Conservation (phyloP, 2,888 invertebrate genomes). For the Euphydryas editha region DNA sequence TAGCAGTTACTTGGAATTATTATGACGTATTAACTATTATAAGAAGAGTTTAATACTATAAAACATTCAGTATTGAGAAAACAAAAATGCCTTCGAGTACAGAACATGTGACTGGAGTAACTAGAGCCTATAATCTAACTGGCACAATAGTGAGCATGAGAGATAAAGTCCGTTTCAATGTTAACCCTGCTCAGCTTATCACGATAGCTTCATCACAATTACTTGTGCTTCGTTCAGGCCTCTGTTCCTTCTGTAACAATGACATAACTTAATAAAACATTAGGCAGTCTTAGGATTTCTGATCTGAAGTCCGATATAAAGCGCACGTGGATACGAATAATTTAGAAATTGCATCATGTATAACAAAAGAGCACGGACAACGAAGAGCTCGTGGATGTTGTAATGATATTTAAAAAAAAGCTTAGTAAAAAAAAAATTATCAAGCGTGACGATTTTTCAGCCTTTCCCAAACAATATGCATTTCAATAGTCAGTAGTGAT, state of each 20-base stretch:
- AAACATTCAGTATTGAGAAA: slow-evolving; percentile 18
- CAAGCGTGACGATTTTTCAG: no score
- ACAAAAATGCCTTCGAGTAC: slow-evolving; percentile 19
- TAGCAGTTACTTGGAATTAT: slow-evolving; percentile 58
- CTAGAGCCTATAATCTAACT: slow-evolving; percentile 72
- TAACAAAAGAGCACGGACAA: no score
- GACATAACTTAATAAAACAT: neutral
- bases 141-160: slow-evolving; percentile 81
- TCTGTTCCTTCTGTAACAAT: slow-evolving; percentile 68
- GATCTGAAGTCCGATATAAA: no score
- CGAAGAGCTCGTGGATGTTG: no score
- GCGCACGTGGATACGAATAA: no score
- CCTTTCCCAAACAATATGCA: no score
- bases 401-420: no score
- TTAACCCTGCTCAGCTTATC: slow-evolving; percentile 76
- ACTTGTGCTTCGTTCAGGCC: slow-evolving; percentile 58
- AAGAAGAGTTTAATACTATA: slow-evolving; percentile 23
- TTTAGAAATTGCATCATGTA: no score
- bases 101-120: slow-evolving; percentile 44
- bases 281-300: no score
- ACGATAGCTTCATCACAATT: slow-evolving; percentile 53
- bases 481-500: no score
- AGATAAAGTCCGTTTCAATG: slow-evolving; percentile 59
- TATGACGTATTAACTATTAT: slow-evolving; percentile 48
- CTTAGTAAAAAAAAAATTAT: no score